Evolutionary conservation across 2,888 invertebrate genomes (phyloP).

Genomic region (Morpho deidamia): DNA sequence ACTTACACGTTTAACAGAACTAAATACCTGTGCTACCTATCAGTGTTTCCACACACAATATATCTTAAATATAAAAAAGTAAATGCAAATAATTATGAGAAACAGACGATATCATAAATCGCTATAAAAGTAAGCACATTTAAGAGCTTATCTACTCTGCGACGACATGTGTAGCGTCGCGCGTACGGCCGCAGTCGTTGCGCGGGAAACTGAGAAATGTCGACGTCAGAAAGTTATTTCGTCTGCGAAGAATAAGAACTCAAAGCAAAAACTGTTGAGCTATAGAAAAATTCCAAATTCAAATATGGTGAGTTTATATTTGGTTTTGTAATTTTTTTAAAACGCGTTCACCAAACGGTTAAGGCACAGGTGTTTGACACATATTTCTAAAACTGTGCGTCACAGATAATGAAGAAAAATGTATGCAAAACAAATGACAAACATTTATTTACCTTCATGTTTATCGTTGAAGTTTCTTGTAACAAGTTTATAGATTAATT

Average conservation of each 20-base stretch:
- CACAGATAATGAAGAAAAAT: too few relatives aligned
- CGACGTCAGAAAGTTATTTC: constrained; percentile 31
- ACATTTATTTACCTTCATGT: too few relatives aligned
- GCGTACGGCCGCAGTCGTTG: constrained; percentile 48
- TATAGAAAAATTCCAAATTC: constrained; percentile 25
- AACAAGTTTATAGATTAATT: too few relatives aligned
- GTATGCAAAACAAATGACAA: too few relatives aligned
- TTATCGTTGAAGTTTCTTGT: too few relatives aligned
- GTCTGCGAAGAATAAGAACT: constrained; percentile 10
- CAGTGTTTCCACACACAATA: too few relatives aligned
- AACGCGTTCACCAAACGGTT: neutral
- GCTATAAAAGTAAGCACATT: constrained; percentile 17
- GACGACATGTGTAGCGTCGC: constrained; percentile 41
- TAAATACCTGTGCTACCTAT: too few relatives aligned
- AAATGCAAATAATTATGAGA: too few relatives aligned
- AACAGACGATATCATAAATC: constrained; percentile 6
- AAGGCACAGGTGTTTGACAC: too few relatives aligned
- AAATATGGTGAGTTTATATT: constrained; percentile 47
- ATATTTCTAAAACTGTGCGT: too few relatives aligned
- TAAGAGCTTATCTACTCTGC: constrained; percentile 5
- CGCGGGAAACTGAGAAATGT: constrained; percentile 44
- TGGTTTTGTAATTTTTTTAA: neutral
- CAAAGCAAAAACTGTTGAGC: constrained; percentile 5
- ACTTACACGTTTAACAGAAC: too few relatives aligned
- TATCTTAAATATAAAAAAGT: too few relatives aligned